These are phyloP conservation scores for Lycocerus yunnanus DNA, from an alignment of 2,888 invertebrate genomes.

Conservation along the genomic window DNA sequence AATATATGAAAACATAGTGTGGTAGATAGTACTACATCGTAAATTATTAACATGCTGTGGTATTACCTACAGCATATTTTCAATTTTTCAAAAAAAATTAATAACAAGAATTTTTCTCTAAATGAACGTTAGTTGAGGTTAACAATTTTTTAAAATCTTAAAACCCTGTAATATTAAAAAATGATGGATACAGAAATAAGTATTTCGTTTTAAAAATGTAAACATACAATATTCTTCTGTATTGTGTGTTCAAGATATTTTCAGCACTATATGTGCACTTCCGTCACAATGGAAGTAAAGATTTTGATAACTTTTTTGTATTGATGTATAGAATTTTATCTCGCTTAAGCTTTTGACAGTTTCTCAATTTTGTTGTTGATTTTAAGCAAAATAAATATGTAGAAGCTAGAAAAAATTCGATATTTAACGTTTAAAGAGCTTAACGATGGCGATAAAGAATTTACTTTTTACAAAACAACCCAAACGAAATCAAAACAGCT, in stretches of 20 bases:
- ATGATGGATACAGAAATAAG: neutral
- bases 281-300: neutral
- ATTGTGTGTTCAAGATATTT: neutral
- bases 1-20: too few relatives aligned
- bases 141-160: neutral
- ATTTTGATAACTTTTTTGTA: neutral
- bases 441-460: neutral
- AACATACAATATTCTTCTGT: neutral
- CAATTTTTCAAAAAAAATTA: too few relatives aligned
- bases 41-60: too few relatives aligned
- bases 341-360: neutral
- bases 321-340: neutral
- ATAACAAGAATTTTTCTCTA: too few relatives aligned
- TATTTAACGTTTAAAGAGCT: neutral
- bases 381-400: neutral
- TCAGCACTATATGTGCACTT: neutral
- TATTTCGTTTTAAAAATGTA: neutral
- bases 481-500: neutral
- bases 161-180: neutral
- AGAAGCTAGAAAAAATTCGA: neutral
- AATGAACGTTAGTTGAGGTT: too few relatives aligned
- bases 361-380: neutral
- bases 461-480: neutral
- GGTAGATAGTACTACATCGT: too few relatives aligned
- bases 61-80: too few relatives aligned